A percentile compares a stretch with the other conserved stretches of the same genome.
Conservation (phyloP, 2,888 invertebrate genomes). For the Drosophila suboccidentalis region DNA sequence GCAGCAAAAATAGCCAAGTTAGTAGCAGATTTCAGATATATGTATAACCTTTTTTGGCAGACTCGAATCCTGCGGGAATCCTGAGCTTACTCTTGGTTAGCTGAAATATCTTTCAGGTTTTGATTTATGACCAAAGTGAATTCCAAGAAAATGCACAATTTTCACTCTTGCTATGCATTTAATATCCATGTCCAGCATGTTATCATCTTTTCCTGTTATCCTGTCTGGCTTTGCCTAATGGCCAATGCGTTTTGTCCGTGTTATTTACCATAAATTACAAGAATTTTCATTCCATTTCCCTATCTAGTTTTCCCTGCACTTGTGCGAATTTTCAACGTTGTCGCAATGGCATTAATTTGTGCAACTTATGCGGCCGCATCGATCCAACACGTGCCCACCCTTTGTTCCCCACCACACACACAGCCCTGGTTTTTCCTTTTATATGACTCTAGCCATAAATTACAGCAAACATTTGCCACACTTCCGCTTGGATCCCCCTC, state of each 20-base stretch:
- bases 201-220: constrained; percentile 11
- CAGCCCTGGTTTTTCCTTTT: constrained; percentile 1
- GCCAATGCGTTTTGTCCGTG: constrained; percentile 37
- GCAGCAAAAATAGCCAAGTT: constrained; percentile 40
- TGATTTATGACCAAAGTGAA: constrained; percentile 14
- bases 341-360: constrained; percentile 77
- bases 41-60: not conserved
- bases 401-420: not conserved
- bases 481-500: constrained; percentile 61
- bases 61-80: not conserved
- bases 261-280: constrained; percentile 63
- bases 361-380: constrained; percentile 72
- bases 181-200: constrained; percentile 24
- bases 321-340: constrained; percentile 55
- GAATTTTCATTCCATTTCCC: constrained; percentile 37
- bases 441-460: constrained; percentile 62
- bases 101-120: not conserved
- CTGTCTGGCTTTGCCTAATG: constrained; percentile 44
- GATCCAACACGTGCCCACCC: constrained; percentile 39
- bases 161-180: constrained; percentile 21
- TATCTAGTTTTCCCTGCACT: constrained; percentile 35
- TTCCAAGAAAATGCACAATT: constrained; percentile 2
- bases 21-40: constrained; percentile 1
- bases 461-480: constrained; percentile 78
- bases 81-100: not conserved